phyloP scores from a whole-genome alignment of 2,113 vertebrate genomes.

The Atrichornis clamosus region DNA sequence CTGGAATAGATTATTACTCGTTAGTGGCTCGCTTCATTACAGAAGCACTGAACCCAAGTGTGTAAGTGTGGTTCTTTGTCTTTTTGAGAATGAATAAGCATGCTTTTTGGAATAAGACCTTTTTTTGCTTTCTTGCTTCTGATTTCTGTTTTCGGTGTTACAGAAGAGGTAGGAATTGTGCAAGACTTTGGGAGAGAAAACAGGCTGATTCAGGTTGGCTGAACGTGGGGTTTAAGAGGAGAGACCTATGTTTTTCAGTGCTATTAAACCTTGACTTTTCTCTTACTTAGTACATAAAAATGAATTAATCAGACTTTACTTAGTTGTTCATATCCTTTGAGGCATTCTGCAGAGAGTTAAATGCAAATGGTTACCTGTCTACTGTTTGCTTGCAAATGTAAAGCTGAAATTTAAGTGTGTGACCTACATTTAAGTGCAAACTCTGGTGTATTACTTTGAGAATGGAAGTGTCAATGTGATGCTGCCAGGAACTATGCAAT shows the following conservation, averaged over 20 bases:
- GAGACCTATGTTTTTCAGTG: neutral
- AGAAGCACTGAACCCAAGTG: slow-evolving; percentile 83
- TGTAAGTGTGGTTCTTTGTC: slow-evolving; percentile 75
- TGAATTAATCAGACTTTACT: neutral
- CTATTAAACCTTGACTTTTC: neutral
- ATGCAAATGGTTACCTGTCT: neutral
- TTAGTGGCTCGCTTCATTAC: slow-evolving; percentile 83
- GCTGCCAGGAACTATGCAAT: neutral
- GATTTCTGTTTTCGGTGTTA: neutral
- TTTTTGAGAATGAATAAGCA: neutral
- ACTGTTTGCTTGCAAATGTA: neutral
- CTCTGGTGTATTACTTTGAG: neutral
- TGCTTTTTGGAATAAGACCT: neutral
- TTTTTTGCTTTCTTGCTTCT: neutral
- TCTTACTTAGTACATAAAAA: neutral
- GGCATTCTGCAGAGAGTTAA: neutral
- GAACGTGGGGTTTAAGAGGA: neutral
- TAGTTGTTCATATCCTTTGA: neutral
- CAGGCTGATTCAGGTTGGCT: neutral
- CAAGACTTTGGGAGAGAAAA: neutral
- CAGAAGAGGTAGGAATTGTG: neutral
- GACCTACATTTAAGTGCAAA: neutral
- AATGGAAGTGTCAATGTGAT: neutral
- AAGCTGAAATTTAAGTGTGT: neutral
- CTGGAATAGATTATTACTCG: slow-evolving; percentile 84